These are phyloP conservation scores for Tragelaphus scriptus DNA, from an alignment of 2,113 vertebrate genomes.

Conservation along the genomic window DNA sequence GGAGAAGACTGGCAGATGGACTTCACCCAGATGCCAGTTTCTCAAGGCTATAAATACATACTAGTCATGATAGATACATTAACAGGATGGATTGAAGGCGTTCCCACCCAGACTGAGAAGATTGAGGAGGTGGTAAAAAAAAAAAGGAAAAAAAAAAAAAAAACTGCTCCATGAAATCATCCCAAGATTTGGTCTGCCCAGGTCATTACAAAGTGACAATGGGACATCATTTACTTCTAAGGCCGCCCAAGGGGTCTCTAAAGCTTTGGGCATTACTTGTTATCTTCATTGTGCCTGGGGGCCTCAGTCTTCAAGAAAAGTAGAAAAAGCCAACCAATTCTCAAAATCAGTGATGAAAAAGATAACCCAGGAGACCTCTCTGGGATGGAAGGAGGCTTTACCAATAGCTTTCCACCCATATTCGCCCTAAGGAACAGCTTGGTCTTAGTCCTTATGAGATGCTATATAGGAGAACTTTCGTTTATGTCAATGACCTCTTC, in stretches of 20 bases:
- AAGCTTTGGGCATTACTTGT: neutral
- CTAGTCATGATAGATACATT: neutral
- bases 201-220: neutral
- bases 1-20: neutral
- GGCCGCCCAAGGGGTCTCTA: neutral
- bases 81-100: neutral
- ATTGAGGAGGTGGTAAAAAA: neutral
- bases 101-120: neutral
- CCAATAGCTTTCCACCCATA: neutral
- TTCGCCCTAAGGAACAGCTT: neutral
- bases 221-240: neutral
- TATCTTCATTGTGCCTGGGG: neutral
- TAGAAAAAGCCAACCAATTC: neutral
- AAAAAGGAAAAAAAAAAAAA: too few relatives aligned
- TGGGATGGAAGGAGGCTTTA: neutral
- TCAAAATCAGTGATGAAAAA: neutral
- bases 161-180: neutral
- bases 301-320: neutral
- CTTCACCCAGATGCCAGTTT: neutral
- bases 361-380: neutral
- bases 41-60: neutral
- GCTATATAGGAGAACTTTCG: neutral
- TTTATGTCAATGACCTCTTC: neutral
- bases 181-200: neutral
- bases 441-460: neutral